A percentile compares a stretch with the other conserved stretches of the same genome.
Conservation (phyloP, 2,888 invertebrate species). For the Ophioninae sp. region DNA sequence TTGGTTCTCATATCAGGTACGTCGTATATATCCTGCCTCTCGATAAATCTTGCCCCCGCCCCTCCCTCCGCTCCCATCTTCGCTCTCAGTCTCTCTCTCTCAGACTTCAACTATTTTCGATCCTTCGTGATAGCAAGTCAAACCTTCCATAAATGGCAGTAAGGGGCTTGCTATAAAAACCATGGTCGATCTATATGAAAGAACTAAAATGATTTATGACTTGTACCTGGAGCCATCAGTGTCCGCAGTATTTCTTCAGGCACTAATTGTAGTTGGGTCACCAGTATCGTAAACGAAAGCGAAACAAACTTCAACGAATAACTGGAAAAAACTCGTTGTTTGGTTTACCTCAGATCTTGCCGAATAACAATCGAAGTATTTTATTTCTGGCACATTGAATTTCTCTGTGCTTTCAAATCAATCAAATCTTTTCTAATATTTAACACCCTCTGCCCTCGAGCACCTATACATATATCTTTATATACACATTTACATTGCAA, state of each 20-base stretch:
- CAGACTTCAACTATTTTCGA: slow-evolving; percentile 12
- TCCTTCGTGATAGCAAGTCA: slow-evolving; percentile 19
- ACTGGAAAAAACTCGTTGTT: neutral
- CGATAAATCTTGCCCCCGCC: slow-evolving; percentile 51
- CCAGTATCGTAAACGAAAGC: neutral
- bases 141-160: slow-evolving; percentile 3
- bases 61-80: slow-evolving; percentile 8
- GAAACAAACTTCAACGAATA: neutral
- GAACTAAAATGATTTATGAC: slow-evolving; percentile 12
- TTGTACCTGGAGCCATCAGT: neutral
- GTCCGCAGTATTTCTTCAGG: neutral
- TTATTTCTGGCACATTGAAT: neutral
- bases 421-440: too few species aligned
- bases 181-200: neutral
- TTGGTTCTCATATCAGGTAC: slow-evolving; percentile 84
- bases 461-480: too few species aligned
- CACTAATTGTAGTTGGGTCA: neutral
- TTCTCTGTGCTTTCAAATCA: too few species aligned
- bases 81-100: slow-evolving; percentile 15
- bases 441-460: too few species aligned
- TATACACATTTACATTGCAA: too few species aligned
- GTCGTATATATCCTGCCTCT: slow-evolving; percentile 36
- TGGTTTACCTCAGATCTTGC: neutral
- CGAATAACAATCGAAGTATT: neutral
- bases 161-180: neutral